A percentile compares a stretch with the other conserved stretches of the same genome.
These are phyloP conservation scores for Mythimna albipuncta DNA, from an alignment of 2,888 invertebrate genomes.

Conservation along the genomic window DNA sequence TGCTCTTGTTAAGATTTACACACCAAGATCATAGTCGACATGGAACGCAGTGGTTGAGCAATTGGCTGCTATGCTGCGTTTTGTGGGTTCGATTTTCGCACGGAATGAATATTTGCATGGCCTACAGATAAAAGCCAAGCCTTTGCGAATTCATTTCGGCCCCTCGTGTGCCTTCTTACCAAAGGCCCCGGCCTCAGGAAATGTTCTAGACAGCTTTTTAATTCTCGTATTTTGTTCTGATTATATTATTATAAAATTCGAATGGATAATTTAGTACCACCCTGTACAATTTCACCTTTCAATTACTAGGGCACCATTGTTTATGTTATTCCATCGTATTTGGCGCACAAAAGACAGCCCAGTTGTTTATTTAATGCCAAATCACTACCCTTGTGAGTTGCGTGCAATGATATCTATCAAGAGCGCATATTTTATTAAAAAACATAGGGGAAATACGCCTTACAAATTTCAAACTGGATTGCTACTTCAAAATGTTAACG, in stretches of 20 bases:
- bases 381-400: conserved; percentile 83
- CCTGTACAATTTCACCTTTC: conserved; percentile 81
- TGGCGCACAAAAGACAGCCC: conserved; percentile 83
- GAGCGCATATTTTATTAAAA: conserved; percentile 86
- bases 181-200: background rate
- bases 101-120: background rate
- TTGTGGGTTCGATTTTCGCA: no score
- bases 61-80: no score
- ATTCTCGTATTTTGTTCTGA: background rate
- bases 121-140: no score
- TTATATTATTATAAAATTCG: background rate
- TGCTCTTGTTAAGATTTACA: background rate
- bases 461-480: conserved; percentile 57
- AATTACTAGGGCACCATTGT: conserved; percentile 79
- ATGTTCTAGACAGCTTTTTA: background rate
- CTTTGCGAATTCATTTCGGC: background rate
- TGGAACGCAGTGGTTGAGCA: no score
- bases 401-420: conserved; percentile 85
- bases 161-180: background rate
- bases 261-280: conserved; percentile 54
- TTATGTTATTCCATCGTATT: conserved; percentile 88
- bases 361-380: conserved; percentile 89
- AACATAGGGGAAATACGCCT: conserved; percentile 79
- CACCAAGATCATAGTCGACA: background rate
- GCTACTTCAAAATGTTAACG: conserved; percentile 11